Conservation (phyloP, 2,113 vertebrate genomes). For the Cnemophilus loriae region DNA sequence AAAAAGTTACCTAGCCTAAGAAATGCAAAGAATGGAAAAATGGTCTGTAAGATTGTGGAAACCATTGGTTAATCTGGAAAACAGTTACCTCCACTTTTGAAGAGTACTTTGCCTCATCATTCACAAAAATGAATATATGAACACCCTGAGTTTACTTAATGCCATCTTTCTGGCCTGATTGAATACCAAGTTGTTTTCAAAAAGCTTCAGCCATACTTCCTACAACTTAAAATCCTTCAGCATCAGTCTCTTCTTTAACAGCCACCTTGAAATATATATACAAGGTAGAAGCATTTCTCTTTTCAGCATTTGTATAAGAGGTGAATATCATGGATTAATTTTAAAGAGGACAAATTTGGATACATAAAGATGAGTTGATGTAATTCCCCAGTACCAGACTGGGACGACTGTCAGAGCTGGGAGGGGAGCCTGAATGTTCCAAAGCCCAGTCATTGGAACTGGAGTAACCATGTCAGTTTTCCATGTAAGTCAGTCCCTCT, state of each 20-base stretch:
- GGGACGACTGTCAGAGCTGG: not conserved
- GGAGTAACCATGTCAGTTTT: not conserved
- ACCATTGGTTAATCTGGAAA: not conserved
- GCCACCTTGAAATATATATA: not conserved
- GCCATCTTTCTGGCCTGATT: not conserved
- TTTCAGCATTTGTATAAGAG: not conserved
- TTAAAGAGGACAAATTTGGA: not conserved
- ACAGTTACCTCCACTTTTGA: not conserved
- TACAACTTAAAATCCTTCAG: not conserved
- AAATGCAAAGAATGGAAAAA: not conserved
- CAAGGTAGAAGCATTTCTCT: not conserved
- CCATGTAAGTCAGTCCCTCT: not conserved
- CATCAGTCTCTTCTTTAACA: not conserved
- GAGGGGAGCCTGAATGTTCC: not conserved
- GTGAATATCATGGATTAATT: not conserved
- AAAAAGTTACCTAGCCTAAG: not conserved
- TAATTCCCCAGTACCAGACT: not conserved
- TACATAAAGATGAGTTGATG: not conserved
- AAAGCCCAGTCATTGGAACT: not conserved
- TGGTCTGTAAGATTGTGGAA: not conserved
- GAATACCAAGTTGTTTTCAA: not conserved
- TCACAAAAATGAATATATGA: not conserved
- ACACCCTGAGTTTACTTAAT: not conserved
- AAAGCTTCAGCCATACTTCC: not conserved
- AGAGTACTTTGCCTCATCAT: not conserved